Base-by-base conservation (phyloP, 1,140 invertebrate genomes). In the Drosophila triauraria region DNA sequence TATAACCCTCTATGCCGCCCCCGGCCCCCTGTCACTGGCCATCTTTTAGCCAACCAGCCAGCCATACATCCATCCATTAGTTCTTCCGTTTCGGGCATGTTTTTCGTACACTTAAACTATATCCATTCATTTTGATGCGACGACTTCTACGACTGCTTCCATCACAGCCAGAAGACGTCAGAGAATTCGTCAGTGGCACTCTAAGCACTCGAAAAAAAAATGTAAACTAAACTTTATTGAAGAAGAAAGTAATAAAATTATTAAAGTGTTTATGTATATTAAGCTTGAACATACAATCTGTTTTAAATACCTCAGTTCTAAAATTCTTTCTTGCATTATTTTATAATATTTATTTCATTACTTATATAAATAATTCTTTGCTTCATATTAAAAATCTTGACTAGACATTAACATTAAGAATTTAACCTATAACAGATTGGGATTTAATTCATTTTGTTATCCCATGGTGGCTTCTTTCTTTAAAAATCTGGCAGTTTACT, bases 21-120 rank as follows among this genome's bases (percentile, higher is more conserved):
- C 20, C 48, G 56, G 59, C 50, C 51, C 48, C 58, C 61, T 59
- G 58, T 64, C 56, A 48, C 25, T 51, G 57, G 54, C 71, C 64
- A 65, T 77, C 77, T 69, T 54, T 61, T 69, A 69, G 62, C 59
- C 79, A 79, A 47, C 48, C 60, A 70, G 58, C 75, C 82, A 87
- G 75, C 69, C 76, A 75, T 79, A 65, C 69, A 80, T 79, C 74
- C 65, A 81, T 82, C 82, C 82, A 87, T 86, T 87, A 86, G 75
- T 59, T 57, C 32, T 67, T 82, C 75, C 82, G 75, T 71, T 86
- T 75, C 69, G 75, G 75, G 57, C 64, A 81, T 80, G 82, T 75
- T 85, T 78, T 60, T 83, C 57, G 38, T 80, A 60, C 67, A 74
- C 62, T 77, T 65, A 78, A 78, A 74, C 80, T 74, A 78, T 79